A percentile compares a stretch with the other conserved stretches of the same genome.
Evolutionary conservation across 1,140 invertebrate genomes (phyloP).

Genomic region (Bemisia tabaci): DNA sequence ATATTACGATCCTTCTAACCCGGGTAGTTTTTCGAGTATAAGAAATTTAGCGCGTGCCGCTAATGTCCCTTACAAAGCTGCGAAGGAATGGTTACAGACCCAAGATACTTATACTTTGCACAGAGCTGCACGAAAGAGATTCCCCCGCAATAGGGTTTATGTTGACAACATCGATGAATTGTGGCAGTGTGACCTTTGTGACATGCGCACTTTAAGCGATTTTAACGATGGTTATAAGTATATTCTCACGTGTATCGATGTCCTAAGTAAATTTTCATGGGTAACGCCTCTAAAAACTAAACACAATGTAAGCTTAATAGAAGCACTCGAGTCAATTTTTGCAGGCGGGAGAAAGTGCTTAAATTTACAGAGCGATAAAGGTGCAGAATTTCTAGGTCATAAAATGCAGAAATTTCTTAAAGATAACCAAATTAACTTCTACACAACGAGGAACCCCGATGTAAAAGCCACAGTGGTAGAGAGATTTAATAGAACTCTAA

Average conservation of each 20-base stretch:
- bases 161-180: constrained; percentile 26
- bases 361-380: constrained; percentile 17
- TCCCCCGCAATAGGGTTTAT: constrained; percentile 17
- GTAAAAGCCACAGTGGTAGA: constrained; percentile 32
- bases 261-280: constrained; percentile 29
- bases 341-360: background rate
- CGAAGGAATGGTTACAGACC: constrained; percentile 17
- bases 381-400: constrained; percentile 23
- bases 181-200: constrained; percentile 30
- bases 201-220: constrained; percentile 23
- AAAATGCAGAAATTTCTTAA: constrained; percentile 22
- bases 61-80: too few species aligned
- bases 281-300: constrained; percentile 28
- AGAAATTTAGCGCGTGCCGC: too few species aligned
- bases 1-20: too few species aligned
- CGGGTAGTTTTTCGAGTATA: too few species aligned
- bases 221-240: constrained; percentile 26
- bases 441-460: constrained; percentile 28
- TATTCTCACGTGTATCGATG: constrained; percentile 30
- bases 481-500: constrained; percentile 32
- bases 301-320: constrained; percentile 14
- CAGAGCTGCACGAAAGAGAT: constrained; percentile 18
- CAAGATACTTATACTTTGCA: constrained; percentile 24
- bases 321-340: background rate
- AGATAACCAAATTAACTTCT: constrained; percentile 25